Evolutionary conservation across 2,888 invertebrate genomes (phyloP).

Genomic region (Pycnomerus fuliginosus): DNA sequence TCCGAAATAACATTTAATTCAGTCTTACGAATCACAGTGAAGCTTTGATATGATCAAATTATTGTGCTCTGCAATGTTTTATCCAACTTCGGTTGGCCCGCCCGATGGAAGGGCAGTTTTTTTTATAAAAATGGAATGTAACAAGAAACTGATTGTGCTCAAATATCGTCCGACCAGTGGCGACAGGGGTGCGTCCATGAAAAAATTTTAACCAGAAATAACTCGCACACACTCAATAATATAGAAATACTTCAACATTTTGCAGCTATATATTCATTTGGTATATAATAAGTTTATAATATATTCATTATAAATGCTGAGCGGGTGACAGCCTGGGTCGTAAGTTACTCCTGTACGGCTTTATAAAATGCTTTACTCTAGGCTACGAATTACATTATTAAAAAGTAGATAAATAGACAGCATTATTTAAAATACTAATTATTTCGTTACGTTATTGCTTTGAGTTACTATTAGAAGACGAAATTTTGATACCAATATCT

Average conservation of each 20-base stretch:
- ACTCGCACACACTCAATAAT: constrained; percentile 47
- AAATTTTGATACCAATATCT: constrained; percentile 45
- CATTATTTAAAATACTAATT: constrained; percentile 46
- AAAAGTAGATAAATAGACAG: constrained; percentile 49
- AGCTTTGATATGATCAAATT: constrained; percentile 59
- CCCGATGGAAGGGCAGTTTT: too few relatives aligned
- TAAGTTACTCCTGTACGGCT: constrained; percentile 48
- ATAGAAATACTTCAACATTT: constrained; percentile 52
- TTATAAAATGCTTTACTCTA: constrained; percentile 36
- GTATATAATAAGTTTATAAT: constrained; percentile 36
- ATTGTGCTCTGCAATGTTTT: constrained; percentile 53
- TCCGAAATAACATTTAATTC: constrained; percentile 56
- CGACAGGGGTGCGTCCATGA: constrained; percentile 44
- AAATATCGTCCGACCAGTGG: too few relatives aligned
- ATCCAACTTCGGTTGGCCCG: neutral
- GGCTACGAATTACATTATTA: constrained; percentile 39
- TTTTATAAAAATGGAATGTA: constrained; percentile 35
- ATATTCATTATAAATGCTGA: constrained; percentile 51
- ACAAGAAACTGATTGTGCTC: too few relatives aligned
- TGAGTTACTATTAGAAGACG: constrained; percentile 54
- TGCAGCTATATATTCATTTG: constrained; percentile 48
- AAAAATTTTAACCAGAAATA: too few relatives aligned
- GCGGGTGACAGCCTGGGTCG: constrained; percentile 54
- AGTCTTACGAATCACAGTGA: constrained; percentile 60
- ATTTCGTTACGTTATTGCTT: constrained; percentile 55